Evolutionary conservation across 2,113 vertebrate species (phyloP).

Genomic region (Ifrita kowaldi): DNA sequence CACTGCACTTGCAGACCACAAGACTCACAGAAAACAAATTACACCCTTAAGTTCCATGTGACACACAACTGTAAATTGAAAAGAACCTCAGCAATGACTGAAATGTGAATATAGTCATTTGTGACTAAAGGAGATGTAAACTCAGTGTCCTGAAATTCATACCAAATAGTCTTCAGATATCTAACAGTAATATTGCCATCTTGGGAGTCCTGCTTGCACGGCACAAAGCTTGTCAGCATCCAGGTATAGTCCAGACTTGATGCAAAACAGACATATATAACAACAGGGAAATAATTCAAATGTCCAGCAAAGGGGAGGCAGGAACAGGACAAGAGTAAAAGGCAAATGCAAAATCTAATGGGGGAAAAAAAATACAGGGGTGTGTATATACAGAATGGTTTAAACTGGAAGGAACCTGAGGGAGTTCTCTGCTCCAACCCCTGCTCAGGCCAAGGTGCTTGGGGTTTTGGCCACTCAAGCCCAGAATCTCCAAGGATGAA

Average conservation of each 20-base stretch:
- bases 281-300: not conserved
- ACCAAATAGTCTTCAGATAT: not conserved
- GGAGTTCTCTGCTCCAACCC: not conserved
- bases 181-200: not conserved
- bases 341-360: not conserved
- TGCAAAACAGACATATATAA: not conserved
- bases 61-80: not conserved
- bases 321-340: not conserved
- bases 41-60: not conserved
- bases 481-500: not conserved
- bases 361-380: not conserved
- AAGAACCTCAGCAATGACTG: not conserved
- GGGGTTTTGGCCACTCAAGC: not conserved
- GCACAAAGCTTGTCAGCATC: not conserved
- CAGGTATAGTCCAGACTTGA: not conserved
- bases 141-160: not conserved
- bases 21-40: not conserved
- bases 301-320: not conserved
- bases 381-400: not conserved
- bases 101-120: not conserved
- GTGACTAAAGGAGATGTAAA: not conserved
- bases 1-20: not conserved
- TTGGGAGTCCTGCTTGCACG: not conserved
- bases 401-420: not conserved
- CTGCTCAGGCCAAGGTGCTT: not conserved